phyloP scores from a whole-genome alignment of 2,797 vertebrate species.

The Psittacula echo region DNA sequence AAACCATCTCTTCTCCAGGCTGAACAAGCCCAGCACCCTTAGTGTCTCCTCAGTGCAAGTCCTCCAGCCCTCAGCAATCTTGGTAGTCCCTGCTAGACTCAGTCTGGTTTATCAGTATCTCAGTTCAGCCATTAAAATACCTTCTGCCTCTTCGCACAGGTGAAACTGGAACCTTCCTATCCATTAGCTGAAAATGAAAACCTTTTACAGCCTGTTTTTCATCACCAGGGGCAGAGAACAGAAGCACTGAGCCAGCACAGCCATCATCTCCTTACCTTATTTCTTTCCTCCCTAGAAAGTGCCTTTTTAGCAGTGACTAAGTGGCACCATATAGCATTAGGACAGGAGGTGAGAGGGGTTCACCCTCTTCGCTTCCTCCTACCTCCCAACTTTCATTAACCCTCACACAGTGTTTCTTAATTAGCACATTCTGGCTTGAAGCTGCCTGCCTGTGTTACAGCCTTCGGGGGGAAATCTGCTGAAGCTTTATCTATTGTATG shows the following conservation, averaged over 20 bases:
- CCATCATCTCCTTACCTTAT: background rate
- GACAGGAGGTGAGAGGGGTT: background rate
- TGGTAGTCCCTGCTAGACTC: background rate
- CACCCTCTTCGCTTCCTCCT: background rate
- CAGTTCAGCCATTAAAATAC: background rate
- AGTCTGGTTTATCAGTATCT: background rate
- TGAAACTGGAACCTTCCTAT: background rate
- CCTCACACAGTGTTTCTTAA: constrained; percentile 13
- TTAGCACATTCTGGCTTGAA: background rate
- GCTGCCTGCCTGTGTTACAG: background rate
- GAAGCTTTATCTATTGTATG: background rate
- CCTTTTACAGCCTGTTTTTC: background rate
- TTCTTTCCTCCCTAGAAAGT: background rate
- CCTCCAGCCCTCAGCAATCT: background rate
- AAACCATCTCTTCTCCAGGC: background rate
- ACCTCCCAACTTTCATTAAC: background rate
- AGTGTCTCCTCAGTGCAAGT: background rate
- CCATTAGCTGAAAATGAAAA: background rate
- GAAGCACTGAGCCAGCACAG: background rate
- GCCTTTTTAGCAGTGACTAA: background rate
- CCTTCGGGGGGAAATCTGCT: background rate
- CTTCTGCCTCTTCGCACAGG: background rate
- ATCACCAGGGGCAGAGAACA: background rate
- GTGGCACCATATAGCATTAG: background rate
- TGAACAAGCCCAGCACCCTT: background rate